Evolutionary conservation across 2,797 vertebrate genomes (phyloP).

Genomic region (Allobates femoralis): DNA sequence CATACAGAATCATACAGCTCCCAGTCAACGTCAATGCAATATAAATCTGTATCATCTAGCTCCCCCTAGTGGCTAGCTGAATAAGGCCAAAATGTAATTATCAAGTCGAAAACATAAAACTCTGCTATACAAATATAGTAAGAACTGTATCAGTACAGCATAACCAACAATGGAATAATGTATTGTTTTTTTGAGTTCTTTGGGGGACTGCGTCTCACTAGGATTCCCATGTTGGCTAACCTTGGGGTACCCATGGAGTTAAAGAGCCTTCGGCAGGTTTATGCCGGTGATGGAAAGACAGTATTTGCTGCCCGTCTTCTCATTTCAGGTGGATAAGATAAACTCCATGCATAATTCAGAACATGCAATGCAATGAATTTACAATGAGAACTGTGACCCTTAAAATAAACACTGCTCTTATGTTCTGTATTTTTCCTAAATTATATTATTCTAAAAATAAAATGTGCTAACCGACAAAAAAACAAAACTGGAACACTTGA

Average conservation of each 20-base stretch:
- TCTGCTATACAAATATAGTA: no score
- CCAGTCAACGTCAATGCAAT: background rate
- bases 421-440: background rate
- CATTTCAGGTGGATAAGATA: background rate
- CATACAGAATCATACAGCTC: background rate
- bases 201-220: no score
- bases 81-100: background rate
- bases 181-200: no score
- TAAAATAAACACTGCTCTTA: background rate
- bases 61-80: background rate
- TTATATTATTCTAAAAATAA: background rate
- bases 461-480: background rate
- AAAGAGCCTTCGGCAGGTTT: background rate
- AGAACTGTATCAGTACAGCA: no score
- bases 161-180: no score
- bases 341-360: conserved; percentile 19
- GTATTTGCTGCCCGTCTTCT: background rate
- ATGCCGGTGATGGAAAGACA: background rate
- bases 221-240: no score
- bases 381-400: background rate
- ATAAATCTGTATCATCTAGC: background rate
- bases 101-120: no score
- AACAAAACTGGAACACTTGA: background rate
- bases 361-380: conserved; percentile 3
- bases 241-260: background rate